Percentiles rank a stretch among this genome's conserved stretches.
phyloP scores from a whole-genome alignment of 2,888 invertebrate genomes.

The Selenia dentaria region DNA sequence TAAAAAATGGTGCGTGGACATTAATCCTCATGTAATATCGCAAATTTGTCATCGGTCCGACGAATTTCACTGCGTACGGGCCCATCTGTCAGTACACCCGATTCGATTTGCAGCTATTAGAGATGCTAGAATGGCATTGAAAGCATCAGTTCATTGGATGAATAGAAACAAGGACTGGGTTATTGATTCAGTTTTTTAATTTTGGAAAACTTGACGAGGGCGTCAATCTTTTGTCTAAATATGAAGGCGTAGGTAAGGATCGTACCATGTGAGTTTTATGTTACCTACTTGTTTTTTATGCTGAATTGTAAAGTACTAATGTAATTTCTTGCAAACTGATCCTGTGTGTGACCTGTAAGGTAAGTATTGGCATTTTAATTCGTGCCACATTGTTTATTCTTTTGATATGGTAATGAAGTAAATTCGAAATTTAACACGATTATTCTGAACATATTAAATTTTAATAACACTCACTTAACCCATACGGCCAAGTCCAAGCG shows the following conservation, averaged over 20 bases:
- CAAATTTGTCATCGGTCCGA: conserved; percentile 81
- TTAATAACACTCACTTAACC: conserved; percentile 38
- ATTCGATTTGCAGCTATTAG: conserved; percentile 77
- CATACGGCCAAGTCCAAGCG: conserved; percentile 37
- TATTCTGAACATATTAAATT: conserved; percentile 7
- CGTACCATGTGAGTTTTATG: too few relatives aligned
- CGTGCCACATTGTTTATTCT: too few relatives aligned
- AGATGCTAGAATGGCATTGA: conserved; percentile 44
- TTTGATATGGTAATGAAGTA: too few relatives aligned
- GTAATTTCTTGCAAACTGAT: too few relatives aligned
- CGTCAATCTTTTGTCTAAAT: conserved; percentile 9
- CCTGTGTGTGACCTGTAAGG: too few relatives aligned
- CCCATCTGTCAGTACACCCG: conserved; percentile 74
- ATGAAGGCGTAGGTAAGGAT: too few relatives aligned
- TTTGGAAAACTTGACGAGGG: conserved; percentile 5
- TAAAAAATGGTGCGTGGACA: conserved; percentile 81
- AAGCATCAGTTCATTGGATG: conserved; percentile 56
- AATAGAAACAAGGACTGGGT: conserved; percentile 42
- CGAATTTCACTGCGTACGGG: conserved; percentile 48
- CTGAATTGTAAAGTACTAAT: too few relatives aligned
- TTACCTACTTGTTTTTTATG: too few relatives aligned
- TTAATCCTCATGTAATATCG: conserved; percentile 84
- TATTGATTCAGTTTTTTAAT: conserved; percentile 16
- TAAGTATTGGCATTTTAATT: too few relatives aligned
- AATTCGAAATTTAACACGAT: conserved; percentile 11